phyloP scores from a whole-genome alignment of 2,113 vertebrate species.

The Siniperca chuatsi region DNA sequence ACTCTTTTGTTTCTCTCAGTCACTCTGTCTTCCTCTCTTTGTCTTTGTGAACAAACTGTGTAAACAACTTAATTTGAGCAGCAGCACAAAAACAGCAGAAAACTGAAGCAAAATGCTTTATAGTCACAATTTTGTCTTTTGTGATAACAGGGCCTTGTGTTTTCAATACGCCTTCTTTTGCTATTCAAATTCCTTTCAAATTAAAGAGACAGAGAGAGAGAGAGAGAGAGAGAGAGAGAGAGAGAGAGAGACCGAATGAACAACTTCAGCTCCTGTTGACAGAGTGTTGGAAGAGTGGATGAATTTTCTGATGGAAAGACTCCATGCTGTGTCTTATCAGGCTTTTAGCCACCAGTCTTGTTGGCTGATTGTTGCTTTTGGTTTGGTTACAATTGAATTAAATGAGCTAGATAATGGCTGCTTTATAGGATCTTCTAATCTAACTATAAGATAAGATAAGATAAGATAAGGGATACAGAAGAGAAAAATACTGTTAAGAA shows the following conservation, averaged over 20 bases:
- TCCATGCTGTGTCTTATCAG: constrained; percentile 68
- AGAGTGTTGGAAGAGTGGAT: constrained; percentile 61
- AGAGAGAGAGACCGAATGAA: constrained; percentile 56
- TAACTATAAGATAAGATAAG: constrained; percentile 33
- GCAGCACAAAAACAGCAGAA: constrained; percentile 62
- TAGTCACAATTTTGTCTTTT: constrained; percentile 73
- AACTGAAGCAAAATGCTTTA: constrained; percentile 71
- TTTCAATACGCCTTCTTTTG: constrained; percentile 65
- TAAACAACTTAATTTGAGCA: constrained; percentile 79
- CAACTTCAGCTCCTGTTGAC: constrained; percentile 63
- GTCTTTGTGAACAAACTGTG: constrained; percentile 73
- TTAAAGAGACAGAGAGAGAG: constrained; percentile 11
- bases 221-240: neutral
- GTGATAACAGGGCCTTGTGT: constrained; percentile 71
- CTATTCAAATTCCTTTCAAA: constrained; percentile 67
- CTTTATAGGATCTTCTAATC: constrained; percentile 45
- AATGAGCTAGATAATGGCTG: constrained; percentile 70
- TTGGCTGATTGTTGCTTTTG: constrained; percentile 65
- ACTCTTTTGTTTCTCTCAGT: constrained; percentile 65
- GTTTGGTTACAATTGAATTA: constrained; percentile 70
- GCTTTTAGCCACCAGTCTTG: constrained; percentile 66
- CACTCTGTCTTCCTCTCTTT: constrained; percentile 63
- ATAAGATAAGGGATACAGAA: constrained; percentile 13
- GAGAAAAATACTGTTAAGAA: neutral
- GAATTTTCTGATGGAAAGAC: constrained; percentile 62